Evolutionary conservation across 2,797 vertebrate genomes (phyloP).

Genomic region (Pseudotriccus pelzelni): DNA sequence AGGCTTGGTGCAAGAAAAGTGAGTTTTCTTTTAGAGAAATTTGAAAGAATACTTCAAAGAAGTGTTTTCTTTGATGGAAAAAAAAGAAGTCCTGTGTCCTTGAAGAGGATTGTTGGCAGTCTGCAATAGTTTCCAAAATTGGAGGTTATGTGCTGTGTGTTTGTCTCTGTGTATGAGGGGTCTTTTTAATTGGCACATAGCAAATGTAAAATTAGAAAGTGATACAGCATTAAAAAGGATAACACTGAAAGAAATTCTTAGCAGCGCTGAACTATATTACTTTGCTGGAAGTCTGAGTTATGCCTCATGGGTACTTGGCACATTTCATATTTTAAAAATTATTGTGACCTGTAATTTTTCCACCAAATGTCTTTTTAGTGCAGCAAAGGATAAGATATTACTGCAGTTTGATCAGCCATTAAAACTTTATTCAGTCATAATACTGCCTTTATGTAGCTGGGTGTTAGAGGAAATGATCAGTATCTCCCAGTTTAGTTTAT

Average conservation of each 20-base stretch:
- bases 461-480: neutral
- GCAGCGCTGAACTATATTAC: neutral
- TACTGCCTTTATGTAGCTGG: neutral
- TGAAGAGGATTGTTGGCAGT: neutral
- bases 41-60: conserved; percentile 23
- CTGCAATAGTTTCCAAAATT: neutral
- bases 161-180: neutral
- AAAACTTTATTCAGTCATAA: neutral
- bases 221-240: neutral
- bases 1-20: neutral
- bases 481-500: neutral
- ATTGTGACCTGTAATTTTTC: neutral
- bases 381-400: neutral
- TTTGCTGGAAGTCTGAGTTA: neutral
- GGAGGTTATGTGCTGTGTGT: rapidly evolving
- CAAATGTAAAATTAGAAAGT: conserved; percentile 10
- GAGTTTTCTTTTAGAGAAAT: neutral
- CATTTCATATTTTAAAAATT: neutral
- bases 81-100: conserved; percentile 9
- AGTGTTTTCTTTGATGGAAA: conserved; percentile 29
- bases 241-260: neutral
- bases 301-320: neutral
- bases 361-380: neutral
- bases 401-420: neutral
- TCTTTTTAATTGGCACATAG: neutral